Evolutionary conservation across 2,888 invertebrate species (phyloP), one percentile per base, ranked within the genome.

Genomic region (Hypomecis punctinalis): DNA sequence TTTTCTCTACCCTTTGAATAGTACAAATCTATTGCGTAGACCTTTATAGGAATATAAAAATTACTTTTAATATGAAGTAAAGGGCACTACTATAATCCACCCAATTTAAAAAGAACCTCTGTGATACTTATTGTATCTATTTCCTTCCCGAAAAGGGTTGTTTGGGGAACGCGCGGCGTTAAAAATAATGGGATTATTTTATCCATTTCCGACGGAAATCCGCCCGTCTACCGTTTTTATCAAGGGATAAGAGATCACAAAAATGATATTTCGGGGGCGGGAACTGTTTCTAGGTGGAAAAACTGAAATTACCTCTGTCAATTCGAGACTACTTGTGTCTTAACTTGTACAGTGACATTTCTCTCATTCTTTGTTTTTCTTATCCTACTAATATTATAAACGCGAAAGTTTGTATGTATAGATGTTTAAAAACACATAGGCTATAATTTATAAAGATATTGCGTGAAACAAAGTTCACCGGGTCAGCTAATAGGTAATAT

Each of bases 141-240:
- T 72, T 67, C 66, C 61, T 63, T 60, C 64, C 66, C 59, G 61
- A 60, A 63, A 68, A 54, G 66, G 61, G 60, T 68, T 68, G 66
- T 66, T 66, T 66, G 61, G 63, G 53, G 62, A 69, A 67, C 62
- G 47, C 43, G n/a, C 45, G 64, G 60, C 61, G 67, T 69, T 69
- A 66, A 70, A 71, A 68, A 66, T 70, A 70, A 72, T 69, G 65
- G 61, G 60, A 71, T 70, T 70, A 69, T 72, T 68, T 70, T 72
- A 69, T 70, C 69, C 69, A 72, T 73, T 73, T 72, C 72, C 69
- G 55, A 23, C 59, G 68, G 57, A 63, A 66, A 63, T 72, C 68
- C 68, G 61, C 52, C 66, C 46, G 56, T 51, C 58, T 23, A 63
- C 61, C 56, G 46, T 57, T 63, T 56, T 58, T 60, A 57, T 61